Conservation (phyloP, 2,113 vertebrate genomes). For the Semnopithecus entellus region DNA sequence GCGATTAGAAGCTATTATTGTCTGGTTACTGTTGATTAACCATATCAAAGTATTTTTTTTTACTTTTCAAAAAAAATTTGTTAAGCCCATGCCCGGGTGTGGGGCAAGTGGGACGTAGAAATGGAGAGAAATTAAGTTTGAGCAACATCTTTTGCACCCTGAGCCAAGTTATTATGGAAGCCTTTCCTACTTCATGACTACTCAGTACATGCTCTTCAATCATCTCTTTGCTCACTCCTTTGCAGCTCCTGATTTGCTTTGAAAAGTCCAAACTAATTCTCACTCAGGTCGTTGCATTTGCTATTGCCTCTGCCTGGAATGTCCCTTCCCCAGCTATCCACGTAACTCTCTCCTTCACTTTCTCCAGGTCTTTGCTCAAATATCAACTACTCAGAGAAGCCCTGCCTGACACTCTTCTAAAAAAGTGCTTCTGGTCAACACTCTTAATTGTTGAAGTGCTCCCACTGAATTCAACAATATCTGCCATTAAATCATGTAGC, state of each 20-base stretch:
- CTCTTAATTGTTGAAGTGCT: background rate
- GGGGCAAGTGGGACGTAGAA: background rate
- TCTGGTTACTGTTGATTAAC: background rate
- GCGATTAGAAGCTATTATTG: background rate
- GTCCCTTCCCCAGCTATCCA: rapidly evolving
- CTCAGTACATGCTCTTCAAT: background rate
- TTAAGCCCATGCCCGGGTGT: background rate
- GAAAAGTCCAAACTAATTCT: background rate
- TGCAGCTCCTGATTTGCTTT: background rate
- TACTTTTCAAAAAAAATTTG: background rate
- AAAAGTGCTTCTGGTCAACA: background rate
- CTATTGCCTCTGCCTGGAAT: background rate
- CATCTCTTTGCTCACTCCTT: background rate
- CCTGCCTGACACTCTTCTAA: background rate
- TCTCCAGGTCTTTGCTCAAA: background rate
- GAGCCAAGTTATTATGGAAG: background rate
- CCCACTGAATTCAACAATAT: background rate
- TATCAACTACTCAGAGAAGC: background rate
- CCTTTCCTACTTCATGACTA: background rate
- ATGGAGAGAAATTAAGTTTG: background rate
- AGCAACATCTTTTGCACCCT: background rate
- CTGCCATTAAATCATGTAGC: background rate
- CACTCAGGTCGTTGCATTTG: background rate
- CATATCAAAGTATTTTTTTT: background rate
- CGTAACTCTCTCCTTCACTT: background rate